Conservation (phyloP, 2,888 invertebrate species). For the Troides oblongomaculatus region DNA sequence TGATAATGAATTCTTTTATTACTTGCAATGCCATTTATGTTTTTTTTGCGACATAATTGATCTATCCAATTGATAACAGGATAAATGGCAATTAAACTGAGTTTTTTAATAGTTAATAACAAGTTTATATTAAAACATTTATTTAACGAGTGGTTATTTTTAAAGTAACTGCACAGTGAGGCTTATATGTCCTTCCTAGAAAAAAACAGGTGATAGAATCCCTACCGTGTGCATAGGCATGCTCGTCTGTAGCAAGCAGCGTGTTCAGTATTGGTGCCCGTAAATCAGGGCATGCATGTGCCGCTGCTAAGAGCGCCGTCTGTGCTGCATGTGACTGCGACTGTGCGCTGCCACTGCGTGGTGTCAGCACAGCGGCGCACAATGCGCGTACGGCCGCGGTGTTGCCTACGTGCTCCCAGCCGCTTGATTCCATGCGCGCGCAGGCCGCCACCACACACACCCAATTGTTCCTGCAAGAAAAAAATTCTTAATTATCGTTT, state of each 20-base stretch:
- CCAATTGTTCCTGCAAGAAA: conserved; percentile 87
- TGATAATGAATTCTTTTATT: too few species aligned
- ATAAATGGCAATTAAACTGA: too few species aligned
- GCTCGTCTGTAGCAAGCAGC: conserved; percentile 60
- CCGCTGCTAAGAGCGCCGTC: conserved; percentile 49
- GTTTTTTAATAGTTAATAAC: too few species aligned
- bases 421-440: conserved; percentile 71
- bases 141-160: too few species aligned
- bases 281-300: conserved; percentile 42
- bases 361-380: conserved; percentile 42
- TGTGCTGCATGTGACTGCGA: conserved; percentile 40
- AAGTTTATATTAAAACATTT: too few species aligned
- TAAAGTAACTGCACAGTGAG: too few species aligned
- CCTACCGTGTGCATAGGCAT: conserved; percentile 61
- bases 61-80: too few species aligned
- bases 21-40: too few species aligned
- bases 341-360: conserved; percentile 39
- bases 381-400: conserved; percentile 55
- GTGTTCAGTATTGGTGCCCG: conserved; percentile 48
- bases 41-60: too few species aligned
- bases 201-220: too few species aligned
- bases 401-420: conserved; percentile 52
- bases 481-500: too few species aligned
- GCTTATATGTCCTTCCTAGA: too few species aligned
- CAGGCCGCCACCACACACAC: conserved; percentile 90